A percentile compares a stretch with the other conserved stretches of the same genome.
These are phyloP conservation scores for Thecophora atra DNA, from an alignment of 2,888 invertebrate genomes.

Conservation along the genomic window DNA sequence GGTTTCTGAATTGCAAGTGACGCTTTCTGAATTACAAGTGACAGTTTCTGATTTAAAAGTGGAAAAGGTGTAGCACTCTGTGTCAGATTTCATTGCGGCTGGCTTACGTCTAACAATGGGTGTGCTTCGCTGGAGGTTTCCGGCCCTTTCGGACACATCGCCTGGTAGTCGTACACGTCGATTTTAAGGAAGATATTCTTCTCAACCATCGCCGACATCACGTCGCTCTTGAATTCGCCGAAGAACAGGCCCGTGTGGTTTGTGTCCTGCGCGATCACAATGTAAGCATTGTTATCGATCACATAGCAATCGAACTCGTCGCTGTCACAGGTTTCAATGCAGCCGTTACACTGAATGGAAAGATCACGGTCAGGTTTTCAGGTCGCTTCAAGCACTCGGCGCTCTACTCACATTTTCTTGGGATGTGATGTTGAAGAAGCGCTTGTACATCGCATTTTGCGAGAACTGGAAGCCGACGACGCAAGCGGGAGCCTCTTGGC, in stretches of 20 bases:
- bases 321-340: conserved; percentile 70
- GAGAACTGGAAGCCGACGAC: conserved; percentile 89
- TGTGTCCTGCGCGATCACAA: conserved; percentile 73
- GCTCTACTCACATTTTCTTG: conserved; percentile 64
- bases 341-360: conserved; percentile 66
- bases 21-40: too few species aligned
- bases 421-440: conserved; percentile 77
- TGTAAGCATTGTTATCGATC: conserved; percentile 91
- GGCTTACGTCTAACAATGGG: conserved; percentile 57
- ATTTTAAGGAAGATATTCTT: conserved; percentile 78
- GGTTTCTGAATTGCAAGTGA: too few species aligned
- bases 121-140: conserved; percentile 58
- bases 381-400: not conserved
- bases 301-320: conserved; percentile 82
- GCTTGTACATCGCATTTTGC: conserved; percentile 74
- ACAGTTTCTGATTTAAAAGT: too few species aligned
- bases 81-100: not conserved
- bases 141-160: conserved; percentile 72
- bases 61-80: too few species aligned
- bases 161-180: conserved; percentile 86
- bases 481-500: conserved; percentile 82
- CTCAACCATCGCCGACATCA: conserved; percentile 79
- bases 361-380: not conserved
- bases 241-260: conserved; percentile 84
- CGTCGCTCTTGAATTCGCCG: conserved; percentile 77